A percentile compares a stretch with the other conserved stretches of the same genome.
phyloP scores from a whole-genome alignment of 1,140 invertebrate species.

The Drosophila subobscura region DNA sequence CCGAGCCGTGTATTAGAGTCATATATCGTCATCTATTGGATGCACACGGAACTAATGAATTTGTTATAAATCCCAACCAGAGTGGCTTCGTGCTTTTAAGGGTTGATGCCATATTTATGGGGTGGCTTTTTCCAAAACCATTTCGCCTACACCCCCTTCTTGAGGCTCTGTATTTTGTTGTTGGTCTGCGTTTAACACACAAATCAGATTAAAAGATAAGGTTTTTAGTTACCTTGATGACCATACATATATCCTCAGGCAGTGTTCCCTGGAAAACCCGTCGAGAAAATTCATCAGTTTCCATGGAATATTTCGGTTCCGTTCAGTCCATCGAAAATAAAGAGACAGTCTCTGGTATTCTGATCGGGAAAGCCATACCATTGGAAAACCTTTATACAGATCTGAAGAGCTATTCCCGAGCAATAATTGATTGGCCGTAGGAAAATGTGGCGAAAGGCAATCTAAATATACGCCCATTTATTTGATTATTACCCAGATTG shows the following conservation, averaged over 20 bases:
- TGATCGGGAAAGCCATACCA: too few species aligned
- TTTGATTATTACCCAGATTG: constrained; percentile 54
- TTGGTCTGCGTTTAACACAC: constrained; percentile 74
- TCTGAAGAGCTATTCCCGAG: too few species aligned
- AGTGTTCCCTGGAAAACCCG: too few species aligned
- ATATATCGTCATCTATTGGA: constrained; percentile 62
- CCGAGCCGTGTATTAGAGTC: constrained; percentile 43
- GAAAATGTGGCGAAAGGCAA: constrained; percentile 31
- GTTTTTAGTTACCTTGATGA: constrained; percentile 77
- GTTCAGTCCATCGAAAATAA: too few species aligned
- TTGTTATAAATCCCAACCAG: constrained; percentile 71
- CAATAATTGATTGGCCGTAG: constrained; percentile 37
- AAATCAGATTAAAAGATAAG: constrained; percentile 81
- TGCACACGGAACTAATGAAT: constrained; percentile 71
- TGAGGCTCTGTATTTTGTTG: not conserved
- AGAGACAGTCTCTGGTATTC: too few species aligned
- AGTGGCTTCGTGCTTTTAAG: constrained; percentile 16
- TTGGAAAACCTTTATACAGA: too few species aligned
- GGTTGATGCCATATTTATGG: constrained; percentile 30
- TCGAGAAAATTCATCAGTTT: too few species aligned
- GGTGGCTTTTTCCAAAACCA: constrained; percentile 38
- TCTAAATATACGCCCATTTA: constrained; percentile 45
- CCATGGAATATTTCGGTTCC: too few species aligned
- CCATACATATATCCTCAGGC: not conserved
- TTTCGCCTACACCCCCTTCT: constrained; percentile 5